A percentile compares a stretch with the other conserved stretches of the same genome.
phyloP scores from a whole-genome alignment of 2,113 vertebrate genomes.

The Rhagologus leucostigma region DNA sequence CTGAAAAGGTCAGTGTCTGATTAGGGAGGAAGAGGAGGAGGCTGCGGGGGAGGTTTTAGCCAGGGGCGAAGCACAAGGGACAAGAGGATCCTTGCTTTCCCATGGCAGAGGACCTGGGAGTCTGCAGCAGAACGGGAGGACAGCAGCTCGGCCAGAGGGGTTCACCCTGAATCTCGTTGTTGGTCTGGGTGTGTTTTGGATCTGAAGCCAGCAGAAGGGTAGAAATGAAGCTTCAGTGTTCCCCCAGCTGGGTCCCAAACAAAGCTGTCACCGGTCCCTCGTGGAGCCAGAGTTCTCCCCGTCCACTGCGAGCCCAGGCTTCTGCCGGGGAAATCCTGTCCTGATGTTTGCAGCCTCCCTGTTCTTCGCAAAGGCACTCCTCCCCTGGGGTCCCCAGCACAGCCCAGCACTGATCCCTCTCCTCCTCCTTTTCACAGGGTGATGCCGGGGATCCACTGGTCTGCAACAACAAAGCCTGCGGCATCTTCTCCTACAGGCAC shows the following conservation, averaged over 20 bases:
- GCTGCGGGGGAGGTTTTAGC: background rate
- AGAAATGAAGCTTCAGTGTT: background rate
- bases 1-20: background rate
- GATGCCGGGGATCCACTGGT: conserved; percentile 17
- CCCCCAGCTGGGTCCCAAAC: background rate
- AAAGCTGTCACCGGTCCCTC: background rate
- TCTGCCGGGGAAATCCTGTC: background rate
- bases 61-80: background rate
- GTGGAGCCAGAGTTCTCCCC: background rate
- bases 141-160: background rate
- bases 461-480: conserved; percentile 23
- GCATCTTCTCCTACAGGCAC: conserved; percentile 49
- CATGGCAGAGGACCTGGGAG: background rate
- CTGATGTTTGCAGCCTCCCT: background rate
- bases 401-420: background rate
- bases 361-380: too few species aligned
- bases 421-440: background rate
- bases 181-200: background rate
- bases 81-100: background rate
- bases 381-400: fast-evolving
- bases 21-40: background rate
- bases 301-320: fast-evolving
- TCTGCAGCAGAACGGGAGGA: background rate
- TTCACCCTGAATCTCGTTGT: fast-evolving
- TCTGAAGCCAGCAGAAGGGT: background rate